These are phyloP conservation scores for Stegostoma tigrinum DNA, from an alignment of 2,113 vertebrate species.

Conservation along the genomic window DNA sequence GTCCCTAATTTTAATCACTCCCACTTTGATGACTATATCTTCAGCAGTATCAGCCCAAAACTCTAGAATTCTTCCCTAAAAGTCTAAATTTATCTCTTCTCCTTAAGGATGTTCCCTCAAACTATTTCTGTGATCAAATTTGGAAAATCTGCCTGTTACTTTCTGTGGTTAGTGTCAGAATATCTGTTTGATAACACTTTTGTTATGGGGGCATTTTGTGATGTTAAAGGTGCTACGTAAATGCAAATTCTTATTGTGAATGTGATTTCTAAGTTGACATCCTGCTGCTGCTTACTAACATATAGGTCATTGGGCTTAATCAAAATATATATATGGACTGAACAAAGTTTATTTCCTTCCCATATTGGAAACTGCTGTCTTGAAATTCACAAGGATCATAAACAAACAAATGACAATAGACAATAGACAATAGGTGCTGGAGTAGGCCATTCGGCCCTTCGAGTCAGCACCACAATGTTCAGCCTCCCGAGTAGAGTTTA, in stretches of 20 bases:
- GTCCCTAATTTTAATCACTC: too few species aligned
- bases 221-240: neutral
- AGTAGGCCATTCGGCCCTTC: too few species aligned
- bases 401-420: neutral
- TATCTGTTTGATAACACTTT: neutral
- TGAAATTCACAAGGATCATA: neutral
- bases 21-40: too few species aligned
- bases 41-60: neutral
- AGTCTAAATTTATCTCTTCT: neutral
- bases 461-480: too few species aligned
- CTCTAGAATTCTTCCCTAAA: neutral
- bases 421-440: too few species aligned
- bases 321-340: neutral
- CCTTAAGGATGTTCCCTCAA: neutral
- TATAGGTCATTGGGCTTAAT: constrained; percentile 54
- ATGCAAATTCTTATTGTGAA: neutral
- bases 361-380: neutral
- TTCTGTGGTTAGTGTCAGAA: neutral
- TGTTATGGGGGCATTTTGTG: neutral
- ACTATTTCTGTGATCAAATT: neutral
- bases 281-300: constrained; percentile 48
- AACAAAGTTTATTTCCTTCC: neutral
- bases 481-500: neutral
- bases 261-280: neutral
- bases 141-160: too few species aligned